phyloP scores from a whole-genome alignment of 2,113 vertebrate species.

The Amblyopsis rosae region DNA sequence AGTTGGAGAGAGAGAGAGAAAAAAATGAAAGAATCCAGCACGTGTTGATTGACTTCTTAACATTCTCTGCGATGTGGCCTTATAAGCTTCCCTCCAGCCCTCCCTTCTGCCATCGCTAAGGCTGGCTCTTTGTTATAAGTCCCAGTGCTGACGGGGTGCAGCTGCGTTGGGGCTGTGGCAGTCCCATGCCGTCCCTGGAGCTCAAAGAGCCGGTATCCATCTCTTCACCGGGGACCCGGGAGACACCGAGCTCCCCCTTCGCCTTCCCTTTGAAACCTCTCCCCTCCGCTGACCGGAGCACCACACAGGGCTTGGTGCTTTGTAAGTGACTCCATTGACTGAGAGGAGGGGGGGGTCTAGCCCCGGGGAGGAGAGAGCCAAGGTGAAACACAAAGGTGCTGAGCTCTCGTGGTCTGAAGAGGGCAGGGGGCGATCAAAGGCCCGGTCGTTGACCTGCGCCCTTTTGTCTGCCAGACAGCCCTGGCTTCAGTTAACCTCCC shows the following conservation, averaged over 20 bases:
- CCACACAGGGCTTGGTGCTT: constrained; percentile 76
- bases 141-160: constrained; percentile 46
- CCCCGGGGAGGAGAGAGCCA: constrained; percentile 69
- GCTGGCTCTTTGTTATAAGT: constrained; percentile 45
- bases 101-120: background rate
- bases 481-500: constrained; percentile 76
- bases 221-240: constrained; percentile 70
- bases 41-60: constrained; percentile 34
- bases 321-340: constrained; percentile 83
- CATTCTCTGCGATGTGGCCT: constrained; percentile 38
- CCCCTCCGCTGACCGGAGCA: constrained; percentile 75
- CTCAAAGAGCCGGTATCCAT: constrained; percentile 72
- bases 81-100: constrained; percentile 22
- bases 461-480: constrained; percentile 77
- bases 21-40: constrained; percentile 27
- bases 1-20: background rate
- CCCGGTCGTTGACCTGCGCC: constrained; percentile 71
- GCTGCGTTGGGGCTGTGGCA: constrained; percentile 55
- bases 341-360: constrained; percentile 73
- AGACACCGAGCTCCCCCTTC: constrained; percentile 69
- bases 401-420: constrained; percentile 72
- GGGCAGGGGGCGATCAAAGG: constrained; percentile 77
- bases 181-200: constrained; percentile 27
- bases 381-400: constrained; percentile 75
- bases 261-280: constrained; percentile 78